Evolutionary conservation across 2,797 vertebrate genomes (phyloP).

Genomic region (Scleropages formosus): DNA sequence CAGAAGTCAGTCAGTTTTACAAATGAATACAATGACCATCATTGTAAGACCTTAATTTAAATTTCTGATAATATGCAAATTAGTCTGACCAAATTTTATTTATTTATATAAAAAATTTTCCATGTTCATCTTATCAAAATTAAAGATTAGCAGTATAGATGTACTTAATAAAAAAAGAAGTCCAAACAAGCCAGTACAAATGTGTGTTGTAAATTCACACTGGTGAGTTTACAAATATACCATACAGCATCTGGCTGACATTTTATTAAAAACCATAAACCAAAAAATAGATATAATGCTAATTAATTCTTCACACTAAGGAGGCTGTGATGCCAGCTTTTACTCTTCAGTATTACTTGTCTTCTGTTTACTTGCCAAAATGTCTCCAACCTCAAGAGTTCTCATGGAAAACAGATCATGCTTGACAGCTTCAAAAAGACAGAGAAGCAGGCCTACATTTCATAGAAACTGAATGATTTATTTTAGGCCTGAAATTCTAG

Average conservation of each 20-base stretch:
- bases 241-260: conserved; percentile 9
- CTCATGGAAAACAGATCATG: not conserved
- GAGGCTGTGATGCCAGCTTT: conserved; percentile 8
- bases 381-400: conserved; percentile 6
- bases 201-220: conserved; percentile 6
- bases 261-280: not conserved
- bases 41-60: no score
- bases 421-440: conserved; percentile 14
- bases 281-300: conserved; percentile 9
- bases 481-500: not conserved
- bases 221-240: not conserved
- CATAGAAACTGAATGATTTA: not conserved
- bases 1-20: no score
- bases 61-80: no score
- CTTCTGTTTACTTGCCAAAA: conserved; percentile 12
- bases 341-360: conserved; percentile 20
- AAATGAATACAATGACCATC: no score
- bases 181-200: not conserved
- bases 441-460: not conserved
- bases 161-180: no score
- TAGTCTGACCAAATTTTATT: no score
- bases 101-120: no score
- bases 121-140: no score
- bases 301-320: conserved; percentile 18
- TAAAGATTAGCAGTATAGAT: no score